phyloP scores from a whole-genome alignment of 1,140 invertebrate species.

The Eupeodes corollae region DNA sequence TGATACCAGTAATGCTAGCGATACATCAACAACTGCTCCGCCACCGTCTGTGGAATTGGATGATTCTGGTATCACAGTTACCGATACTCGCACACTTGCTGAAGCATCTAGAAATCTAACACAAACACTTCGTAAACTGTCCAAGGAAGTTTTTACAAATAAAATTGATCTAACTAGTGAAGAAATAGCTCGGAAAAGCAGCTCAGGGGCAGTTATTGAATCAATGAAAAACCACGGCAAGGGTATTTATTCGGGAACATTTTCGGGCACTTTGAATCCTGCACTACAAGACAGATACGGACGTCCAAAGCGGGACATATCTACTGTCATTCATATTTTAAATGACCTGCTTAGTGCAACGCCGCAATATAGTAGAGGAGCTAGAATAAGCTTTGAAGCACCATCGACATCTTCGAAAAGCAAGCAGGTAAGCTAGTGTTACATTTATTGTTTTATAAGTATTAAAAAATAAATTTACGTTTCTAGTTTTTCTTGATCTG shows the following conservation, averaged over 20 bases:
- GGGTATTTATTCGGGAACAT: constrained; percentile 75
- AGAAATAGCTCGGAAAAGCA: constrained; percentile 38
- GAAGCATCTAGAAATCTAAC: constrained; percentile 85
- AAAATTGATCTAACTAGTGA: constrained; percentile 44
- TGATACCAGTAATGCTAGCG: no score
- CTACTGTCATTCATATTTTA: constrained; percentile 88
- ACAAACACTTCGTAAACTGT: constrained; percentile 80
- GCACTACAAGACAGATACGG: constrained; percentile 85
- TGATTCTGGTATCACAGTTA: constrained; percentile 35
- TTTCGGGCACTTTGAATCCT: constrained; percentile 81
- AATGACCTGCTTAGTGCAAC: constrained; percentile 86
- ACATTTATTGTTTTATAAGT: neutral
- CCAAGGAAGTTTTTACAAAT: constrained; percentile 70
- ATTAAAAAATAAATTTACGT: no score
- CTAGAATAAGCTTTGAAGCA: constrained; percentile 38
- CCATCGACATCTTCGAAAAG: constrained; percentile 15
- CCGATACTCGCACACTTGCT: constrained; percentile 64
- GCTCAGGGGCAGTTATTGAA: constrained; percentile 79
- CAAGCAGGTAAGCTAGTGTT: constrained; percentile 13
- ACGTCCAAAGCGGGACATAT: constrained; percentile 80
- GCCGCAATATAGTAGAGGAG: constrained; percentile 45
- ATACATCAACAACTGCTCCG: constrained; percentile 4
- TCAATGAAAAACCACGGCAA: constrained; percentile 89
- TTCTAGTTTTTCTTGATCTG: no score
- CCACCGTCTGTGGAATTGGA: constrained; percentile 13